These are phyloP conservation scores for Diorhabda carinulata DNA, from an alignment of 1,140 invertebrate genomes.

Conservation along the genomic window DNA sequence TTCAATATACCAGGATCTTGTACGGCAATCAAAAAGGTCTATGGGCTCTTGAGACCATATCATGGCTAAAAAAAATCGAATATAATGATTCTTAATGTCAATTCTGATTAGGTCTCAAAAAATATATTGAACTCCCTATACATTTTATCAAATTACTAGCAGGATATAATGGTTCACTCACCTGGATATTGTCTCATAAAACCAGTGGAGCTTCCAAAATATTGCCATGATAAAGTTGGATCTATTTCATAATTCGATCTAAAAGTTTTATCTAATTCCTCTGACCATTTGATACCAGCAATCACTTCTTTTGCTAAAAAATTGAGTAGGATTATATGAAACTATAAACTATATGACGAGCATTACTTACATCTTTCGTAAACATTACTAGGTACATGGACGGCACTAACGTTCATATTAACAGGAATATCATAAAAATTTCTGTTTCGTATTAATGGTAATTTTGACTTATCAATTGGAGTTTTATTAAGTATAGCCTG, in stretches of 20 bases:
- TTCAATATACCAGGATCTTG: constrained; percentile 86
- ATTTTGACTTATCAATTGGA: constrained; percentile 47
- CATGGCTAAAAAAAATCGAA: constrained; percentile 38
- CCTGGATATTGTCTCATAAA: constrained; percentile 94
- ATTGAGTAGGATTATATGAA: background rate
- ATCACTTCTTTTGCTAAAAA: constrained; percentile 60
- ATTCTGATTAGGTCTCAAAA: too few relatives aligned
- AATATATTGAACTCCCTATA: too few relatives aligned
- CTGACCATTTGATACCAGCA: constrained; percentile 74
- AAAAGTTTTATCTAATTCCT: constrained; percentile 83
- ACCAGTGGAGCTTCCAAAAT: constrained; percentile 92
- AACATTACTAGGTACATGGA: constrained; percentile 95
- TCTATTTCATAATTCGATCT: constrained; percentile 82
- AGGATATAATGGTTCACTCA: constrained; percentile 37
- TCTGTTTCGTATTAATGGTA: constrained; percentile 62
- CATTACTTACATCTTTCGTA: constrained; percentile 76
- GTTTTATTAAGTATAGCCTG: constrained; percentile 49
- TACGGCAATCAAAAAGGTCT: constrained; percentile 77
- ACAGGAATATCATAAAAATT: constrained; percentile 79
- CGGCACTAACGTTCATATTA: constrained; percentile 79
- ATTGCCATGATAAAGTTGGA: constrained; percentile 91
- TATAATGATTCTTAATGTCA: background rate
- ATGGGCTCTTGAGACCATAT: constrained; percentile 50
- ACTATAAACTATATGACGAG: too few relatives aligned
- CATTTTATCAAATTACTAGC: too few relatives aligned